Evolutionary conservation across 2,888 invertebrate species (phyloP), one percentile per base, ranked within the genome.

Genomic region (Brachypalpus laphriformis): DNA sequence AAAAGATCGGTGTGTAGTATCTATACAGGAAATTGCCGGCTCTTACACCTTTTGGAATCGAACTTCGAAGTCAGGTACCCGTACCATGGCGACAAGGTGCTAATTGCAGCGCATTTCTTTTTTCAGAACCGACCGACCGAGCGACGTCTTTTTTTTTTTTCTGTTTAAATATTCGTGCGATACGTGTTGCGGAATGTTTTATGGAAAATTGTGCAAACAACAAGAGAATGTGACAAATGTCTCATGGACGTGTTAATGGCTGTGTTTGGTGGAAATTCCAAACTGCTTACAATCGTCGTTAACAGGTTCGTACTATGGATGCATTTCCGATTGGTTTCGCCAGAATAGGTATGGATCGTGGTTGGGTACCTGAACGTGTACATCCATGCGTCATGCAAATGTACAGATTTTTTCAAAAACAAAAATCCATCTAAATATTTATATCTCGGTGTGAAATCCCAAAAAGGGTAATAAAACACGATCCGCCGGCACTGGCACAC

Each of bases 101-200:
- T 85, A 85, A 85, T 85, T 85, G 81, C 81, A 80, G 40, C 28
- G 68, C 82, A 74, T 78, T 75, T 80, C 83, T 74, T 80, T 77
- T 63, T 57, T 49, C 71, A 59, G 76, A 82, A 75, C 61, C 56
- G 54, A 61, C 51, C 9, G 11, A 37, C 20, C 31, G 34, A 34
- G 1, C 9, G 34, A 34, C 34, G 34, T 34, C 34, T 34, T 34
- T 34, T 2, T 37, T 31, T 51, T 28, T 68, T 56, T 56, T 63
- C 28, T 49, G 22, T 70, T 65, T 18, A 63, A 28, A 56, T 37
- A 65, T 61, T 80, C 74, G 56, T 70, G 70, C 63, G 45, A 49
- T 61, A 85, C 85, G 85, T 81, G 85, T 71, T 81, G 66, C 71
- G 66, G 85, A 85, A 85, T 85, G 85, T 76, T 71, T 81, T 81